These are phyloP conservation scores for Eulemur mongoz DNA, from an alignment of 2,797 vertebrate genomes.

Conservation along the genomic window DNA sequence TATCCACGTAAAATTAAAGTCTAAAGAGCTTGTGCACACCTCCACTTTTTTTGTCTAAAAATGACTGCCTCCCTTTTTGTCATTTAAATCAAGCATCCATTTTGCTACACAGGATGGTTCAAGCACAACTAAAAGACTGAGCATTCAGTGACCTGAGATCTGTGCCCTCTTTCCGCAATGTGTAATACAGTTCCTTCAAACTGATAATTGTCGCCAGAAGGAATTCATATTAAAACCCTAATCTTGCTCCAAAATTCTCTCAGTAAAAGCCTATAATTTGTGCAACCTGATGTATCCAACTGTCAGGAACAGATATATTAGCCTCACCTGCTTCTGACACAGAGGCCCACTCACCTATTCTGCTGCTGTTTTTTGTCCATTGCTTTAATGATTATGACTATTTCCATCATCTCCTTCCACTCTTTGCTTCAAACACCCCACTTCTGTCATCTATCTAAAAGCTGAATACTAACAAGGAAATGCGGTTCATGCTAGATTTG, in stretches of 20 bases:
- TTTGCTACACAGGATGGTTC: conserved; percentile 72
- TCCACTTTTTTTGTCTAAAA: conserved; percentile 59
- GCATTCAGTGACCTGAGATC: conserved; percentile 71
- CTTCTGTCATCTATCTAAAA: conserved; percentile 79
- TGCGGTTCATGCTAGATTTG: conserved; percentile 56
- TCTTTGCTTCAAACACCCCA: conserved; percentile 71
- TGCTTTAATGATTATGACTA: conserved; percentile 78
- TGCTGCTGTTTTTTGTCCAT: conserved; percentile 75
- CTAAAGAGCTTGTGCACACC: conserved; percentile 19
- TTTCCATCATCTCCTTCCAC: conserved; percentile 80
- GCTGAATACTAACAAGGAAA: conserved; percentile 76
- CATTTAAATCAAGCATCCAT: conserved; percentile 70
- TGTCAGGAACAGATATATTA: conserved; percentile 82
- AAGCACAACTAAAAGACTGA: conserved; percentile 63
- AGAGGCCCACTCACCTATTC: conserved; percentile 69
- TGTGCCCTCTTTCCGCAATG: conserved; percentile 66
- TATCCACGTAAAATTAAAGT: conserved; percentile 58
- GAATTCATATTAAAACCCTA: conserved; percentile 84
- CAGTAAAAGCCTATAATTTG: conserved; percentile 84
- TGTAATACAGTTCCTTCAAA: conserved; percentile 78
- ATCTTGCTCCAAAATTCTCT: conserved; percentile 80
- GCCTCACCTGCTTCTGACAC: conserved; percentile 68
- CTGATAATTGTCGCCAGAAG: conserved; percentile 81
- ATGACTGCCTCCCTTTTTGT: conserved; percentile 60
- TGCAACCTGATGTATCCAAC: conserved; percentile 69